phyloP scores from a whole-genome alignment of 2,113 vertebrate species.

The Ictalurus furcatus region DNA sequence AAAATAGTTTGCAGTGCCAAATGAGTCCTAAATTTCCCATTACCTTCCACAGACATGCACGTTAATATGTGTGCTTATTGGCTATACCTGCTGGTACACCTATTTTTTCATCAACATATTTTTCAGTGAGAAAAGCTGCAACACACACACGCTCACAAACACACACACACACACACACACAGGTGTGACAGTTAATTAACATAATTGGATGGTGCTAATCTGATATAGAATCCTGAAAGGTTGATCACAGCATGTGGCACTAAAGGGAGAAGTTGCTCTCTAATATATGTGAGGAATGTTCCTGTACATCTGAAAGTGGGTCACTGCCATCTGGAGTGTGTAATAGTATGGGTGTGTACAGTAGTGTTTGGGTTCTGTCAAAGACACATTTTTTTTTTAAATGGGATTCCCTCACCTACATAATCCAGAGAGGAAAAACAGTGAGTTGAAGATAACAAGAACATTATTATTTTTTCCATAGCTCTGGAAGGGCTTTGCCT shows the following conservation, averaged over 20 bases:
- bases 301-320: slow-evolving; percentile 31
- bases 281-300: slow-evolving; percentile 9
- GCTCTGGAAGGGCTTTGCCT: not conserved
- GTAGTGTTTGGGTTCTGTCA: slow-evolving; percentile 3
- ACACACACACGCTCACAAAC: not conserved
- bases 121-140: not conserved
- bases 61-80: not conserved
- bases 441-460: too few species aligned
- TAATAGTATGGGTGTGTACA: not conserved
- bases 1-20: not conserved
- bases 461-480: not conserved
- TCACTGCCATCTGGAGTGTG: slow-evolving; percentile 26
- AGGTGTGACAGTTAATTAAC: not conserved
- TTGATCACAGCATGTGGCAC: slow-evolving; percentile 2
- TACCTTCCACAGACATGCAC: not conserved
- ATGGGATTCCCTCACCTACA: slow-evolving; percentile 29
- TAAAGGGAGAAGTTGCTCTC: not conserved
- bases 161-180: not conserved
- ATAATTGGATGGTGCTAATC: not conserved
- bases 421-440: not conserved
- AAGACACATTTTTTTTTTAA: not conserved
- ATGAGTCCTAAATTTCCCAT: not conserved
- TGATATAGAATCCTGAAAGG: not conserved
- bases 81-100: not conserved
- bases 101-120: not conserved